phyloP scores from a whole-genome alignment of 2,888 invertebrate species.

The Horisme vitalbata region DNA sequence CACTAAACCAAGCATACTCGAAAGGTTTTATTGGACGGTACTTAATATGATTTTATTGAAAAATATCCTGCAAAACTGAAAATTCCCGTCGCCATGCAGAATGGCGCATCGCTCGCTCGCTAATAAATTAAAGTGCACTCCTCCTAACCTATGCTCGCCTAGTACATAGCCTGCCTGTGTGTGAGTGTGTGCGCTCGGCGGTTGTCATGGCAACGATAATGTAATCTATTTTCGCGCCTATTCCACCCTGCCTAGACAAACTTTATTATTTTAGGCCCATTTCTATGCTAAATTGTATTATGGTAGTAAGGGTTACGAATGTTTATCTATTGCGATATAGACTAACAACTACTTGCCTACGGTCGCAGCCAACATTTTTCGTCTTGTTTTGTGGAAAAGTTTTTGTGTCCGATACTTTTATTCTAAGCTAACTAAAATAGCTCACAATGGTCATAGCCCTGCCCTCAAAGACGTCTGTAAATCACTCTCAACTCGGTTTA shows the following conservation, averaged over 20 bases:
- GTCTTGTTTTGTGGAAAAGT: too few relatives aligned
- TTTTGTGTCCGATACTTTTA: neutral
- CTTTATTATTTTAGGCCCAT: slow-evolving; percentile 20
- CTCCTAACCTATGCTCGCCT: slow-evolving; percentile 37
- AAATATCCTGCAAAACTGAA: slow-evolving; percentile 11
- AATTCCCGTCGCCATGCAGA: slow-evolving; percentile 11
- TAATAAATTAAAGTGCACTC: slow-evolving; percentile 36
- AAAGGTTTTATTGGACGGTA: neutral
- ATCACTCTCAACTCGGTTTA: slow-evolving; percentile 13
- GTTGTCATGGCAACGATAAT: slow-evolving; percentile 44
- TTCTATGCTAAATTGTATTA: slow-evolving; percentile 15
- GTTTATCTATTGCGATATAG: too few relatives aligned
- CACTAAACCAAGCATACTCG: neutral
- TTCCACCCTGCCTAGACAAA: slow-evolving; percentile 23
- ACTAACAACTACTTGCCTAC: too few relatives aligned
- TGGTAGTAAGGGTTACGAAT: too few relatives aligned
- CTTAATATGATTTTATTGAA: slow-evolving; percentile 8
- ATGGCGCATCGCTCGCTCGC: slow-evolving; percentile 25
- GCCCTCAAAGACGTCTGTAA: slow-evolving; percentile 25
- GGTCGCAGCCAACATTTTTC: too few relatives aligned
- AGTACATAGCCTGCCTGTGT: slow-evolving; percentile 32
- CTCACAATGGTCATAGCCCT: slow-evolving; percentile 26
- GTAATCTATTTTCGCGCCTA: slow-evolving; percentile 34
- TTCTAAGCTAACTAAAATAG: slow-evolving; percentile 6
- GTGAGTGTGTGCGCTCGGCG: slow-evolving; percentile 39